Conservation (phyloP, 2,797 vertebrate species). For the Poeciliopsis presidionis region DNA sequence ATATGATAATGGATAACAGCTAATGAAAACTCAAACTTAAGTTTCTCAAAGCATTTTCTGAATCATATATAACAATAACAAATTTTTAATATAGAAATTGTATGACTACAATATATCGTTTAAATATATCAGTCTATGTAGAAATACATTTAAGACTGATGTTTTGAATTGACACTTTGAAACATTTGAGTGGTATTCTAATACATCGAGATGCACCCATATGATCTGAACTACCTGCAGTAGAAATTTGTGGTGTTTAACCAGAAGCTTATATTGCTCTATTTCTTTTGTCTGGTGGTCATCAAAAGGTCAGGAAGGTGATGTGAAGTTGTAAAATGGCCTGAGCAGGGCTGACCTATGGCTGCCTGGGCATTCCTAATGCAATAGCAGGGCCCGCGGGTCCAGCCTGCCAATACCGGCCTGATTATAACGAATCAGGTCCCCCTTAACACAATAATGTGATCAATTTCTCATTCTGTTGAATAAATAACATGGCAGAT, state of each 20-base stretch:
- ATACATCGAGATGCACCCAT: neutral
- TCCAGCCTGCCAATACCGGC: conserved; percentile 93
- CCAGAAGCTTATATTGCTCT: conserved; percentile 48
- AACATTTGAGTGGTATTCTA: neutral
- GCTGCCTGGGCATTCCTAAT: conserved; percentile 92
- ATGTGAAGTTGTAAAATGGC: conserved; percentile 94
- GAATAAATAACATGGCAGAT: conserved; percentile 98
- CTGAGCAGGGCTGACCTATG: conserved; percentile 83
- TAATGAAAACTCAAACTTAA: neutral
- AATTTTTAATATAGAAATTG: neutral
- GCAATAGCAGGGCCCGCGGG: conserved; percentile 89
- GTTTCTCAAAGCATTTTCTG: neutral
- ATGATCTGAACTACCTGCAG: conserved; percentile 7
- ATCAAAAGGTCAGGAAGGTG: conserved; percentile 89
- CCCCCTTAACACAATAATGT: conserved; percentile 96
- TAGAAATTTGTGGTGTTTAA: conserved; percentile 42
- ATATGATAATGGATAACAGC: neutral
- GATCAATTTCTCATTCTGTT: conserved; percentile 99
- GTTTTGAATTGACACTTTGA: neutral
- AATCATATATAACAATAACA: neutral
- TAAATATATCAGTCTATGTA: neutral
- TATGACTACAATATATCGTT: neutral
- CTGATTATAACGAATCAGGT: conserved; percentile 99
- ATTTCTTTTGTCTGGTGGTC: conserved; percentile 79
- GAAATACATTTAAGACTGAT: neutral